Evolutionary conservation across 2,797 vertebrate genomes (phyloP).

Genomic region (Salmo trutta): DNA sequence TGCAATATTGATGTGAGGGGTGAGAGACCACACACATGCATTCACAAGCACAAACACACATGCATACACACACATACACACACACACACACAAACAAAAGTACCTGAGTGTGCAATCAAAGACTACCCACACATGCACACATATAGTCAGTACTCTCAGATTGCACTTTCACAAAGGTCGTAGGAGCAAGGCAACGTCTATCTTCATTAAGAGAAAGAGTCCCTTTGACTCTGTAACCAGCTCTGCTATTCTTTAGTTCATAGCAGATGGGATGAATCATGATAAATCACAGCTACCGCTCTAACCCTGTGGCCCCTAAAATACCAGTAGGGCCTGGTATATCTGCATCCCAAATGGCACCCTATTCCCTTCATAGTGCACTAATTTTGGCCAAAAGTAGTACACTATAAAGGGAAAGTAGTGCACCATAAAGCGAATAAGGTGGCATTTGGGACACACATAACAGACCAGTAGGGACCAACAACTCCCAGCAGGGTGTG

Average conservation of each 20-base stretch:
- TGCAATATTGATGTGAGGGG: conserved; percentile 66
- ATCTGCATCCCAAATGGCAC: neutral
- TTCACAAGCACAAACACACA: too few relatives aligned
- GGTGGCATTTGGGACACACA: neutral
- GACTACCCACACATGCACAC: neutral
- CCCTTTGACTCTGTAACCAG: neutral
- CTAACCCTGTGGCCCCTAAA: neutral
- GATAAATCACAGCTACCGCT: neutral
- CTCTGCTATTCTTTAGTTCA: neutral
- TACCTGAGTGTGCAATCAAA: too few relatives aligned
- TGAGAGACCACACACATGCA: conserved; percentile 37
- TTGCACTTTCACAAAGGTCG: neutral
- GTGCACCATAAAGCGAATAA: neutral
- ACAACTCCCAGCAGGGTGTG: neutral
- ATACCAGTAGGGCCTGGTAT: neutral
- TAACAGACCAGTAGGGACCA: neutral
- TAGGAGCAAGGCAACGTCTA: neutral
- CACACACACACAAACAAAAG: too few relatives aligned
- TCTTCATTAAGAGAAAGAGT: neutral
- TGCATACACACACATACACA: too few relatives aligned
- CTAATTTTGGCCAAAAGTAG: too few relatives aligned
- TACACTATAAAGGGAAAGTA: neutral
- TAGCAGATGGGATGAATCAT: neutral
- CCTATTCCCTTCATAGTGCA: neutral
- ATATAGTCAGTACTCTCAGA: neutral